Conservation (phyloP, 2,797 vertebrate species). For the Myotis findleyi region DNA sequence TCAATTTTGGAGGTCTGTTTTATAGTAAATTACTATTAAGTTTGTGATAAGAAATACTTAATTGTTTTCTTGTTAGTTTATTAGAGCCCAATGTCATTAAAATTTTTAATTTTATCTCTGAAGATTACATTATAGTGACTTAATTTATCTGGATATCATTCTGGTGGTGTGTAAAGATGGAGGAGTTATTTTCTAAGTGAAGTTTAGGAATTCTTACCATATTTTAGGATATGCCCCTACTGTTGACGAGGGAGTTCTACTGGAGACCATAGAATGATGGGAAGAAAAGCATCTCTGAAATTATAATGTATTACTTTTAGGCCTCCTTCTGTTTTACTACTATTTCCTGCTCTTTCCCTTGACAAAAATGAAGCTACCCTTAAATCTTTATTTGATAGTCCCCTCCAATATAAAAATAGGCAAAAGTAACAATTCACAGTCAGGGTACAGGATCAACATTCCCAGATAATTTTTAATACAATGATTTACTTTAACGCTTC, state of each 20-base stretch:
- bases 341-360: not conserved
- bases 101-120: conserved; percentile 20
- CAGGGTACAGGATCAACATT: not conserved
- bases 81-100: not conserved
- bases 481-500: conserved; percentile 34
- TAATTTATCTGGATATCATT: not conserved
- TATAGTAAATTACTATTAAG: not conserved
- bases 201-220: not conserved
- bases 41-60: not conserved
- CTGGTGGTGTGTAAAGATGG: not conserved
- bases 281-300: not conserved
- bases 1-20: not conserved
- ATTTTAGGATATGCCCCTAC: not conserved
- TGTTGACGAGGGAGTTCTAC: not conserved
- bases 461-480: not conserved
- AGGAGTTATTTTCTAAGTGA: not conserved
- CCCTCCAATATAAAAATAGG: not conserved
- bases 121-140: not conserved
- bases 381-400: conserved; percentile 17
- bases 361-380: not conserved
- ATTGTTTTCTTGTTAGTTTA: not conserved
- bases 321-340: not conserved
- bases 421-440: not conserved
- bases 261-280: not conserved
- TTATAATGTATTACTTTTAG: not conserved